Percentiles rank a stretch among this genome's conserved stretches.
These are phyloP conservation scores for Stratiomys singularior DNA, from an alignment of 2,888 invertebrate genomes.

Conservation along the genomic window DNA sequence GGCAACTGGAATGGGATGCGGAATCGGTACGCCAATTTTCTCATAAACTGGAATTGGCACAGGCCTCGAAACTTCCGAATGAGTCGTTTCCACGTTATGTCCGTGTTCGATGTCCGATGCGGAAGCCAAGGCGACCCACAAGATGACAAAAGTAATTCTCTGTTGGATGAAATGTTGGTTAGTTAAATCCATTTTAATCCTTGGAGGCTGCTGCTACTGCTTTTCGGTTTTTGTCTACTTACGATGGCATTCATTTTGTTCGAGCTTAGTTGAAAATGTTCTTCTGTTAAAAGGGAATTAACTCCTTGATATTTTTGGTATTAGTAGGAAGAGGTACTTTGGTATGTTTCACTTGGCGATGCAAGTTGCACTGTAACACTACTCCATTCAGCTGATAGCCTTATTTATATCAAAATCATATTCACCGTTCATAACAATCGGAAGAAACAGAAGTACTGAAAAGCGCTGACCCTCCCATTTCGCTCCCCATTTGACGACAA, in stretches of 20 bases:
- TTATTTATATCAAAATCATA: constrained; percentile 50
- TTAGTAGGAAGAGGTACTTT: background rate
- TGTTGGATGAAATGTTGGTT: constrained; percentile 32
- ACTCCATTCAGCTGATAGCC: constrained; percentile 42
- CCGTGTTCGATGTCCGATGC: constrained; percentile 67
- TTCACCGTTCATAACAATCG: constrained; percentile 15
- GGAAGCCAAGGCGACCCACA: constrained; percentile 39
- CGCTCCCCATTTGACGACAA: constrained; percentile 25
- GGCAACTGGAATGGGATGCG: constrained; percentile 77
- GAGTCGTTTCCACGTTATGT: constrained; percentile 68
- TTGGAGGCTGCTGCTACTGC: too few relatives aligned
- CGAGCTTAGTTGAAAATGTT: constrained; percentile 47
- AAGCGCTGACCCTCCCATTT: background rate
- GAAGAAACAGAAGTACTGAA: background rate
- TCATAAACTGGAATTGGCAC: constrained; percentile 77
- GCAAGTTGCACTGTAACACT: constrained; percentile 43
- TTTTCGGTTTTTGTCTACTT: too few relatives aligned
- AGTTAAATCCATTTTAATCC: constrained; percentile 6
- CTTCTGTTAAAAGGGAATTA: constrained; percentile 23
- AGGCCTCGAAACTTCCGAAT: constrained; percentile 76
- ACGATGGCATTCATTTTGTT: constrained; percentile 52
- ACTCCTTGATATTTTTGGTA: constrained; percentile 33
- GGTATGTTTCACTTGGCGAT: constrained; percentile 21
- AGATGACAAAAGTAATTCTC: constrained; percentile 46
- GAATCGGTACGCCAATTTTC: constrained; percentile 78